Evolutionary conservation across 2,888 invertebrate species (phyloP), one percentile per base, ranked within the genome.

Genomic region (Elaeidobius kamerunicus): DNA sequence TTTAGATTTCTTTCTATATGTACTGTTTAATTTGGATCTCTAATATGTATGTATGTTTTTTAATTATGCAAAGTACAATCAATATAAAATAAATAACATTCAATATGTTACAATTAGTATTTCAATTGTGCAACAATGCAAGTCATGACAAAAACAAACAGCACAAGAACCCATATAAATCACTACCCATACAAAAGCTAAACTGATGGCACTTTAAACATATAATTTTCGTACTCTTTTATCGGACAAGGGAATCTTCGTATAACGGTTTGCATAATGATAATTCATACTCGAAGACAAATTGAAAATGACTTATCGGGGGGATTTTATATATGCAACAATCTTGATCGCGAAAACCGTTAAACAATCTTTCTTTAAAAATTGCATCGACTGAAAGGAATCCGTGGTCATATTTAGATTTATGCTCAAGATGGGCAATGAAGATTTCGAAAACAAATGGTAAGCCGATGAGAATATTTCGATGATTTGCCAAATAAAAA

Each of bases 301-400:
- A 48, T 48, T 48, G 47, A 48, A 41, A 48, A 48, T 48, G 41
- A 48, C 48, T 48, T 48, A 47, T 39, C 32, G 47, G 40, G 32
- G 19, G 47, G 32, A 14, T 39, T 39, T 47, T 47, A 41, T 48
- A 41, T 48, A 48, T 41, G 40, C 48, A 40, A 40, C 23, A 32
- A 48, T 48, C 39, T 48, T 41, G 48, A 48, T 48, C 34, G 32
- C 32, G 30, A 17, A 32, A 48, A 48, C 48, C 48, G 48, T 48
- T 48, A 48, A 48, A 48, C 40, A 48, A 48, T 40, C 40, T n/a
- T 14, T 40, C 19, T 34, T 32, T 23, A 40, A 48, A 40, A 41
- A 34, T 40, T 19, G 30, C 48, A n/a, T 41, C 14, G 48, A 17
- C 20, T 11, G 20, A 19, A 6, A 20, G 32, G 20, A n/a, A 40